A percentile compares a stretch with the other conserved stretches of the same genome.
Evolutionary conservation across 2,113 vertebrate genomes (phyloP).

Genomic region (Caracal caracal): DNA sequence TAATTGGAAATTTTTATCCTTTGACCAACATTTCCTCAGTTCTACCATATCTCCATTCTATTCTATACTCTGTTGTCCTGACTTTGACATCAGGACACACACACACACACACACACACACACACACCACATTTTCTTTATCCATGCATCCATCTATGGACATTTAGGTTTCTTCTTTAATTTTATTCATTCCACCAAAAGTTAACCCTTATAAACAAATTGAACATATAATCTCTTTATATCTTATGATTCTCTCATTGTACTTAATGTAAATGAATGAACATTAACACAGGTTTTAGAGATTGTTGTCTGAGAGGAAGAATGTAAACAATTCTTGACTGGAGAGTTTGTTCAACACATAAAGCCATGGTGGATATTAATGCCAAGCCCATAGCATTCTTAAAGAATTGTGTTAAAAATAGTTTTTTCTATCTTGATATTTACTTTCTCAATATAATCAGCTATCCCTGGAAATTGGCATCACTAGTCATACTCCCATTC

Average conservation of each 20-base stretch:
- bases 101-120: background rate
- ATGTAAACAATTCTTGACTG: background rate
- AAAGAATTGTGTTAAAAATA: background rate
- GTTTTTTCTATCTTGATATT: background rate
- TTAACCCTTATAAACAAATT: background rate
- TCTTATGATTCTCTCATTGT: background rate
- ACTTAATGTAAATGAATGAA: background rate
- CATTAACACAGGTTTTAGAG: background rate
- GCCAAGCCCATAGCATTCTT: background rate
- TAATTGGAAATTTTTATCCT: background rate
- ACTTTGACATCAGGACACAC: background rate
- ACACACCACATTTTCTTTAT: background rate
- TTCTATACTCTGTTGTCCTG: background rate
- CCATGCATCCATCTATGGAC: background rate
- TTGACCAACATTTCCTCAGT: background rate
- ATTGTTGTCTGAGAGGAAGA: background rate
- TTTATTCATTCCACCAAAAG: background rate
- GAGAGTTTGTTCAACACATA: background rate
- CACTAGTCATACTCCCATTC: background rate
- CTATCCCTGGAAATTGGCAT: background rate
- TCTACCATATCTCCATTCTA: background rate
- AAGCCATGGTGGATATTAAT: background rate
- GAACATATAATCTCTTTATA: background rate
- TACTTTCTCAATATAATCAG: background rate
- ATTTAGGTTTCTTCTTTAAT: background rate